Conservation (phyloP, 2,797 vertebrate species). For the Crenichthys baileyi region DNA sequence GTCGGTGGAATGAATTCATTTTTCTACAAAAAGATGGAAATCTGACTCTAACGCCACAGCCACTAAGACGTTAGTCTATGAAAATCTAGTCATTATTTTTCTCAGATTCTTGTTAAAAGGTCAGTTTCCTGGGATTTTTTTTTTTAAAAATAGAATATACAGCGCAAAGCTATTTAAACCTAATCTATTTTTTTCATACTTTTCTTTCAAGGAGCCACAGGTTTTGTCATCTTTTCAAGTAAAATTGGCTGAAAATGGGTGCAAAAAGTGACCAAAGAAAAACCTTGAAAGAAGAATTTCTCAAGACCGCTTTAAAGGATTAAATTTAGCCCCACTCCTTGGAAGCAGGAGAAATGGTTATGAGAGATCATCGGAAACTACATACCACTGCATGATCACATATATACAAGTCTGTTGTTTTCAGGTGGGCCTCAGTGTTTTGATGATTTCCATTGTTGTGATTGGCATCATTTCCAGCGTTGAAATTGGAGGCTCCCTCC, state of each 20-base stretch:
- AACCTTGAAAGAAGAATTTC: background rate
- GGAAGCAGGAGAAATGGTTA: background rate
- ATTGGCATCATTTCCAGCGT: constrained; percentile 47
- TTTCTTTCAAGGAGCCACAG: background rate
- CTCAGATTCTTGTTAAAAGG: no score
- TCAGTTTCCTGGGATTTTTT: no score
- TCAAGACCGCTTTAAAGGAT: background rate
- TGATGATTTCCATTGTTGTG: constrained; percentile 46
- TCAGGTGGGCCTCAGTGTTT: constrained; percentile 74
- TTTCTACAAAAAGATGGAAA: no score
- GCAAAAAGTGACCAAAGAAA: background rate
- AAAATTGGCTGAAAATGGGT: background rate
- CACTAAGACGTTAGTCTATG: no score
- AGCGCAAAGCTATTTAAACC: no score
- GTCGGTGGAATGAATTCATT: constrained; percentile 55
- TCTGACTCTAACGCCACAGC: no score
- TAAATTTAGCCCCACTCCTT: background rate
- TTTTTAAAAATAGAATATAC: no score
- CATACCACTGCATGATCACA: background rate
- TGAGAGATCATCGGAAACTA: background rate
- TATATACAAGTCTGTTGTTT: background rate
- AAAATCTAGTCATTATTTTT: no score
- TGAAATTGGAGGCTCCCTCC: constrained; percentile 38
- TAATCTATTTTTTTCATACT: background rate
- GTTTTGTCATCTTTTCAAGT: background rate